Base-by-base conservation (phyloP, 2,113 vertebrate genomes). In the Myanophis thanlyinensis region DNA sequence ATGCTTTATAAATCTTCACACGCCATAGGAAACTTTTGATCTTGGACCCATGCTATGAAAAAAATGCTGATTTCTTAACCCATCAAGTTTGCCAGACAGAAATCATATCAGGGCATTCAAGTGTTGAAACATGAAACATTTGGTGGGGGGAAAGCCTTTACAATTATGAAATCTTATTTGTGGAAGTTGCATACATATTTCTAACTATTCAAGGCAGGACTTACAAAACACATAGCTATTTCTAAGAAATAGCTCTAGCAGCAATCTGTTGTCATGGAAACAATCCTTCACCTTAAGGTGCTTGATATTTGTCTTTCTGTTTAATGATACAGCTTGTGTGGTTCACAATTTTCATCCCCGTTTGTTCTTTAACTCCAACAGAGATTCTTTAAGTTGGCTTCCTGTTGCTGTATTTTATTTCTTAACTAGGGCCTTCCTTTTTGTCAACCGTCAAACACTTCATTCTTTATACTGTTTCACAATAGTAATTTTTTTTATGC, bases 321-420 rank as follows among this genome's bases (percentile, higher is more conserved):
- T 93, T 93, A 90, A 93, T 93, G 92, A 86, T 53, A 62, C 51
- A 44, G 73, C 51, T 92, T 35, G 12, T 25, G 80, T 56, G 84
- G 89, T 89, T 87, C 3, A 5, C 25, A 54, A 46, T 51, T 85
- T 91, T 92, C 10, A n/a, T n/a, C 89, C 89, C 59, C 90, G 89
- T 89, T 90, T 93, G 90, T 3, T 49, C 48, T 91, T 89, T 46
- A 46, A 44, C 35, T 15, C 1, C 62, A 86, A 53, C 80, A 90
- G 93, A 20, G 90, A 91, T 89, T 85, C n/a, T 48, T 89, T 51
- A 89, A 62, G 44, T 84, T 88, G 44, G 35, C 1, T 52, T 30
- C 51, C 89, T n/a, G 47, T 5, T 91, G 48, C 48, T 1, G 10
- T 35, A 7, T 87, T 92, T 91, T 22, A 56, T 54, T 84, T 56